Conservation (phyloP, 2,797 vertebrate species). For the Danionella dracula region DNA sequence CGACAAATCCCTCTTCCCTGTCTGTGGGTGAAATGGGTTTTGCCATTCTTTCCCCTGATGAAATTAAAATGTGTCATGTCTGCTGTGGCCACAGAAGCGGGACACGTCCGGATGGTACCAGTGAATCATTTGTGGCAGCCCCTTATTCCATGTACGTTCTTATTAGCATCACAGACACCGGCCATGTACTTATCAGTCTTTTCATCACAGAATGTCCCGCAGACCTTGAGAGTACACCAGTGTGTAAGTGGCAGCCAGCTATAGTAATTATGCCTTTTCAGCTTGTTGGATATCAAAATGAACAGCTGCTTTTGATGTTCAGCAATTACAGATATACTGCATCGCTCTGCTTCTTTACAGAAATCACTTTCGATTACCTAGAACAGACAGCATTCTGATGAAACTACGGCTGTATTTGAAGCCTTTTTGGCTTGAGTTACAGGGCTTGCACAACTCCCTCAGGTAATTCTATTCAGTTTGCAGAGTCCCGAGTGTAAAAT, state of each 20-base stretch:
- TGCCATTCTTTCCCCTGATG: constrained; percentile 60
- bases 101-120: constrained; percentile 54
- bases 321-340: constrained; percentile 38
- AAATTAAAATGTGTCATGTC: constrained; percentile 75
- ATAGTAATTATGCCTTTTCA: constrained; percentile 23
- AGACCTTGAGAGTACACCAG: constrained; percentile 36
- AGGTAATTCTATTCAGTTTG: constrained; percentile 16
- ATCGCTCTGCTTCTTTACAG: constrained; percentile 9
- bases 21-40: constrained; percentile 66
- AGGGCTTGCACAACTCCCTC: constrained; percentile 6
- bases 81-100: constrained; percentile 53
- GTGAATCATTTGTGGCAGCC: constrained; percentile 61
- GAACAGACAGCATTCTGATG: constrained; percentile 35
- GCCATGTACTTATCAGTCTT: constrained; percentile 45
- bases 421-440: constrained; percentile 34
- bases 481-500: constrained; percentile 42
- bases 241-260: constrained; percentile 38
- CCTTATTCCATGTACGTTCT: constrained; percentile 60
- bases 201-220: constrained; percentile 40
- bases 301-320: constrained; percentile 34
- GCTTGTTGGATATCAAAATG: constrained; percentile 25
- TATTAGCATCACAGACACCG: constrained; percentile 52
- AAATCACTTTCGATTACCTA: constrained; percentile 36
- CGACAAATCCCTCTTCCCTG: constrained; percentile 61
- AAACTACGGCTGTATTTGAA: constrained; percentile 41